Base-by-base conservation (phyloP, 2,888 invertebrate genomes). In the Himalopsyche tibetana region DNA sequence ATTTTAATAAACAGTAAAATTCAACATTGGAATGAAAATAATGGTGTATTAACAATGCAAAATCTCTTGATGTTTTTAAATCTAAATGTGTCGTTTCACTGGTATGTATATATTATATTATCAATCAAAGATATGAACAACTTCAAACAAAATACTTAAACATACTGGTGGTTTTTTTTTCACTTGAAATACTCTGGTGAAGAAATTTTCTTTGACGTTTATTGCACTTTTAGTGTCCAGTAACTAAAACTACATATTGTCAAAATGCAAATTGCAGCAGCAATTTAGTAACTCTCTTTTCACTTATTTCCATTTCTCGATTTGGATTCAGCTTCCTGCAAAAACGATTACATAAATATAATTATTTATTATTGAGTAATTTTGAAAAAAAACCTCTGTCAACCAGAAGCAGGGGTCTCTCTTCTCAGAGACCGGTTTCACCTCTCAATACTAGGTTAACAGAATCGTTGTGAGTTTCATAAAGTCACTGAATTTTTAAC, bases 271-370 rank as follows among this genome's bases (percentile, higher is more conserved):
- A 38, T 74, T 38, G 36, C 74, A 74, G 74, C 36, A 28, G 36
- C 36, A 36, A 74, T n/a, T 15, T 19, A 28, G 28, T 63, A 19
- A 38, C 38, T 45, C 80, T 42, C 80, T 80, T 12, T 45, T 80
- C 51, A 51, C n/a, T 80, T 80, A 80, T 80, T 80, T 80, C 80
- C 45, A 42, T 80, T 80, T 80, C 9, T 80, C 19, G 80, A 80
- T 45, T 80, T 80, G n/a, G 80, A 42, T n/a, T 80, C 80, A 15
- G 80, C 80, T 80, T 80, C 80, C 80, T 80, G 36, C 40, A 80
- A 80, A 42, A 80, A 42, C 38, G n/a, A 42, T 19, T 0, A 80
- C 11, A 80, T 45, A 45, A 45, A 9, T 45, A 45, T 9, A 45
- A 45, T 11, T 28, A 28, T 45, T 45, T 45, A 45, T 11, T 45